Base-by-base conservation (phyloP, 2,888 invertebrate genomes). In the Biston stratarius region DNA sequence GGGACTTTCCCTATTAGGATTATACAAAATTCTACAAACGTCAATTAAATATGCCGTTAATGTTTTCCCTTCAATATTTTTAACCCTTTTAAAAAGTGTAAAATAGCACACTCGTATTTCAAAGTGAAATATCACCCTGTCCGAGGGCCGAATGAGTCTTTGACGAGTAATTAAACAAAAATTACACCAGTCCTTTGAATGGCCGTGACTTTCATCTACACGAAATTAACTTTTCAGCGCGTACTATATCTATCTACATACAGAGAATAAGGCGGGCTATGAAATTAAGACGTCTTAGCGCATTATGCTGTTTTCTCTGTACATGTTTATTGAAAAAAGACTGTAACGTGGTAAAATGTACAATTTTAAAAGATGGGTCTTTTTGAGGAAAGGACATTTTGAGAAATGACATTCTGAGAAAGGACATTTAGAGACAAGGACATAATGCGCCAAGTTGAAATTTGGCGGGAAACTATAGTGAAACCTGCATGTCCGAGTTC, bases 161-260 rank as follows among this genome's bases (percentile, higher is more conserved):
- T 87, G 85, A 85, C 84, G 81, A 81, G 78, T 83, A 85, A 88
- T 87, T 85, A 87, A 88, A 86, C 88, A 85, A 87, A 87, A 85
- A 86, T 84, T 83, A 85, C 83, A 79, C 74, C n/a, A 77, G 74
- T 77, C 74, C 81, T 81, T 81, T 78, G 80, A 81, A 83, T 74
- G 73, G 77, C 74, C 77, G 77, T 79, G 61, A 77, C 72, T 80
- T 78, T 78, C 79, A 80, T 85, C 83, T 76, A 78, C 77, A 77
- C 81, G 75, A 85, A 88, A 89, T 89, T 88, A 89, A 87, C 85
- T 87, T 87, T 85, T 79, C 73, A 75, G 70, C 57, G n/a, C 67
- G 71, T 72, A 70, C 64, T 70, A 69, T 69, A 69, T 61, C 10
- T 53, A 12, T 9, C 24, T 38, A 14, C 0, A 34, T 44, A 36